Evolutionary conservation across 1,140 invertebrate genomes (phyloP).

Genomic region (Drosophila elegans): DNA sequence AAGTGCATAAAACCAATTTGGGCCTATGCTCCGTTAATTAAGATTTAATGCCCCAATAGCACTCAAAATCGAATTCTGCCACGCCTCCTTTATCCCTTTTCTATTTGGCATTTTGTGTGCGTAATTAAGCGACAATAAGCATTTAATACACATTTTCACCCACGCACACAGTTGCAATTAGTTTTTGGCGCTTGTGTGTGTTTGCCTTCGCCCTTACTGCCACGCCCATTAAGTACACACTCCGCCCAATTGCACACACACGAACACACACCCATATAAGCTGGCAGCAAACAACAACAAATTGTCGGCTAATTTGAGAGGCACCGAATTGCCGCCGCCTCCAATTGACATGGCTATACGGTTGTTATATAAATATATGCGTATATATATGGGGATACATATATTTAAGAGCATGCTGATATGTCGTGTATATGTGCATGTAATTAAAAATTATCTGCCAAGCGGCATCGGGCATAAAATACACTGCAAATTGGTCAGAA

Average conservation of each 20-base stretch:
- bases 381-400: constrained; percentile 7
- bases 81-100: constrained; percentile 24
- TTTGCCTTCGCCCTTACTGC: constrained; percentile 60
- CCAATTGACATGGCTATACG: constrained; percentile 25
- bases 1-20: constrained; percentile 46
- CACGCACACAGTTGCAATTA: constrained; percentile 55
- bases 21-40: constrained; percentile 69
- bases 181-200: constrained; percentile 32
- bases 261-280: constrained; percentile 1
- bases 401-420: constrained; percentile 8
- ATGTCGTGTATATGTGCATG: constrained; percentile 13
- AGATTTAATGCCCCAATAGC: constrained; percentile 70
- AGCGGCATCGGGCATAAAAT: constrained; percentile 66
- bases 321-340: constrained; percentile 38
- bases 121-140: constrained; percentile 82
- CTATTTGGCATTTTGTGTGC: constrained; percentile 58
- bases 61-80: constrained; percentile 24
- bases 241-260: constrained; percentile 13
- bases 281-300: constrained; percentile 50
- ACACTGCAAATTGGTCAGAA: constrained; percentile 46
- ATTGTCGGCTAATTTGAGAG: constrained; percentile 78
- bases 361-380: constrained; percentile 28
- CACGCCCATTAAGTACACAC: constrained; percentile 72
- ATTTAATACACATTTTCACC: constrained; percentile 78
- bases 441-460: constrained; percentile 77